Evolutionary conservation across 2,888 invertebrate genomes (phyloP).

Genomic region (Ormyrus pomaceus): DNA sequence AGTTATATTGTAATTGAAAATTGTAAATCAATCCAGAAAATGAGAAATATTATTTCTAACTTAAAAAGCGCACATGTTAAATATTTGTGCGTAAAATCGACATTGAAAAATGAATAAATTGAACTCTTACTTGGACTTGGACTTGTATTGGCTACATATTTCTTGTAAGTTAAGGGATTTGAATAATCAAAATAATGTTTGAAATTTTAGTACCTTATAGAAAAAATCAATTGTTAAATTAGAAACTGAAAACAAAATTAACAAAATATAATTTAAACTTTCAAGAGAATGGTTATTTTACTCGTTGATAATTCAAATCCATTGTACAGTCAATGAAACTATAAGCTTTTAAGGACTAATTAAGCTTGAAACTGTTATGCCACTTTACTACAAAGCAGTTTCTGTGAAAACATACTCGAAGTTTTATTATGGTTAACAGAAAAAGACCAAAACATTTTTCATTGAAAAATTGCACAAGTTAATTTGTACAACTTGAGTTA

Average conservation of each 20-base stretch:
- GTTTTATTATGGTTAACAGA: slow-evolving; percentile 3
- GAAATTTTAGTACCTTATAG: too few species aligned
- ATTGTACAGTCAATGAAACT: slow-evolving; percentile 22
- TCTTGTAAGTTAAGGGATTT: slow-evolving; percentile 17
- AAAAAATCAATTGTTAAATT: too few species aligned
- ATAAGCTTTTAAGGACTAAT: slow-evolving; percentile 7
- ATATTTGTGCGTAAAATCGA: slow-evolving; percentile 37
- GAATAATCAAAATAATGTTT: background rate
- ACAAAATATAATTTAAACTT: too few species aligned
- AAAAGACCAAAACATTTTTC: slow-evolving; percentile 33
- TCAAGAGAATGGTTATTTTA: background rate
- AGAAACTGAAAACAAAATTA: too few species aligned
- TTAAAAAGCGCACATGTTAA: slow-evolving; percentile 25
- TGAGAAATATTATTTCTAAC: slow-evolving; percentile 28
- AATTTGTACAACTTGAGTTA: slow-evolving; percentile 8
- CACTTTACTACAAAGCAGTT: background rate
- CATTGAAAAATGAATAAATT: slow-evolving; percentile 21
- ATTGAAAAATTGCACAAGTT: slow-evolving; percentile 21
- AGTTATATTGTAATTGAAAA: background rate
- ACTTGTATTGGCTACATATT: slow-evolving; percentile 21
- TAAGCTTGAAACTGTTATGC: background rate
- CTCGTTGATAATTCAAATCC: slow-evolving; percentile 14
- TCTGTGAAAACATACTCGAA: slow-evolving; percentile 4
- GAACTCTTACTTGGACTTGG: slow-evolving; percentile 18
- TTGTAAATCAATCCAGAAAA: background rate